phyloP scores from a whole-genome alignment of 2,113 vertebrate genomes.

The Rhinolophus sinicus region DNA sequence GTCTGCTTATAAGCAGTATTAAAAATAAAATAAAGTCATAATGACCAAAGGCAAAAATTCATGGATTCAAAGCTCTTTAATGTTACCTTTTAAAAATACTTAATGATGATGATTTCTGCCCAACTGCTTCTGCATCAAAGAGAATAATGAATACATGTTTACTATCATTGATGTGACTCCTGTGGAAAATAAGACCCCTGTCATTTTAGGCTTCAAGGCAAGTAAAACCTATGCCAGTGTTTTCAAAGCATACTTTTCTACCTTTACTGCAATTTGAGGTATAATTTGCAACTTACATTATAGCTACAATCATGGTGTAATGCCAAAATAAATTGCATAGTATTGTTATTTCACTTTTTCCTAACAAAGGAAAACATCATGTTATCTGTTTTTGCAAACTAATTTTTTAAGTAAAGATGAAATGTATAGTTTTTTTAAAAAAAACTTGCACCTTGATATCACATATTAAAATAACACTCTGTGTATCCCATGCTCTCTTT shows the following conservation, averaged over 20 bases:
- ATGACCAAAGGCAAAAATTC: not conserved
- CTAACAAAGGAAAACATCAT: not conserved
- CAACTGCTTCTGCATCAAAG: not conserved
- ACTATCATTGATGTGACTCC: not conserved
- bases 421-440: not conserved
- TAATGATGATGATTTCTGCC: not conserved
- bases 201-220: not conserved
- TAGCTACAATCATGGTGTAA: not conserved
- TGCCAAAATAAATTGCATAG: not conserved
- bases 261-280: not conserved
- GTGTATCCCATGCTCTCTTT: not conserved
- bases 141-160: not conserved
- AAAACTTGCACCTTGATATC: not conserved
- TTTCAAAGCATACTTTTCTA: not conserved
- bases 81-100: not conserved
- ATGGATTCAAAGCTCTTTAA: not conserved
- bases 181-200: not conserved
- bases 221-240: not conserved
- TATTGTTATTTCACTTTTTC: not conserved
- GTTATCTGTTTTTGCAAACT: not conserved
- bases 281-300: not conserved
- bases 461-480: not conserved
- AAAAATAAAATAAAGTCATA: not conserved
- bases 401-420: not conserved
- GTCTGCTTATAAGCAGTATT: not conserved